These are phyloP conservation scores for Lochmaea capreae DNA, from an alignment of 2,888 invertebrate species.

Conservation along the genomic window DNA sequence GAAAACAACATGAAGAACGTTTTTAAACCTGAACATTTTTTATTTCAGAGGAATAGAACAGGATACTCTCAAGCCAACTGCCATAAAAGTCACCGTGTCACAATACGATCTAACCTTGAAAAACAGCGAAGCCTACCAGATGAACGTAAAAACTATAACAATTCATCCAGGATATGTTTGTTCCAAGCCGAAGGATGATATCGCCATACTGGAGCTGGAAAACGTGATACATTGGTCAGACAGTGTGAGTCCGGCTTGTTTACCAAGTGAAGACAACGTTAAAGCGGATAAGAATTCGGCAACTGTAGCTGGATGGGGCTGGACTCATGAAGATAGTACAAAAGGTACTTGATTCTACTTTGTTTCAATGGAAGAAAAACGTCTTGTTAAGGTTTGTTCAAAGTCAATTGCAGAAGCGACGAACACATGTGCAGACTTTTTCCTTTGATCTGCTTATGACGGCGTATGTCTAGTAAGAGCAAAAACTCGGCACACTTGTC, in stretches of 20 bases:
- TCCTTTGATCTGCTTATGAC: too few species aligned
- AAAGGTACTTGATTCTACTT: neutral
- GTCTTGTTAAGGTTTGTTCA: too few species aligned
- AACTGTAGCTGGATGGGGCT: constrained; percentile 89
- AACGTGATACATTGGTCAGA: constrained; percentile 76
- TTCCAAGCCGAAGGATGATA: constrained; percentile 72
- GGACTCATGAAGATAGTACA: constrained; percentile 77
- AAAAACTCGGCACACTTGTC: too few species aligned
- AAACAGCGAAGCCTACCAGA: constrained; percentile 65
- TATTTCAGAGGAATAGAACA: constrained; percentile 73
- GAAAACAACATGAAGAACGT: neutral
- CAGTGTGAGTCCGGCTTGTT: constrained; percentile 81
- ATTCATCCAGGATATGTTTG: constrained; percentile 83
- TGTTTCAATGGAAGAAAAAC: too few species aligned
- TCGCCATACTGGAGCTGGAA: constrained; percentile 79
- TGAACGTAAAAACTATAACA: constrained; percentile 68
- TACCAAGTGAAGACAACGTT: constrained; percentile 71
- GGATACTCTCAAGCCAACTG: constrained; percentile 72
- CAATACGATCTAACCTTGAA: constrained; percentile 76
- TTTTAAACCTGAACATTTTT: neutral
- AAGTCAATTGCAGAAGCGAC: too few species aligned
- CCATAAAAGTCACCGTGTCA: constrained; percentile 77
- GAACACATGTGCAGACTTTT: too few species aligned
- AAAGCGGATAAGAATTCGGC: constrained; percentile 72
- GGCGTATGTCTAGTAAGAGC: too few species aligned